Conservation (phyloP, 2,113 vertebrate genomes). For the Neopipo cinnamomea region DNA sequence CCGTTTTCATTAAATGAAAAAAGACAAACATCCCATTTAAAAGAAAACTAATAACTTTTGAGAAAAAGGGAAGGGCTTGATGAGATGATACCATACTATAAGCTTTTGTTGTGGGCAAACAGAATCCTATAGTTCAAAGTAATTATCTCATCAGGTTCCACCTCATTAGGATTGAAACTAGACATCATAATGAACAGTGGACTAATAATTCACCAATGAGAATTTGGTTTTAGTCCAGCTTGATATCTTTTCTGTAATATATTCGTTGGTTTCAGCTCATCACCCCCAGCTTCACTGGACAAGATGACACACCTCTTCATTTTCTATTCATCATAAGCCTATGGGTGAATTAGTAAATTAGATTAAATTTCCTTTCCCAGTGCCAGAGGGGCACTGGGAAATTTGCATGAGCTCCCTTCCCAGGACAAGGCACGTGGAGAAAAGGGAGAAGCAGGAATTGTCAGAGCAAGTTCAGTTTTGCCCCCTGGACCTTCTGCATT, state of each 20-base stretch:
- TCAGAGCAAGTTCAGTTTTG: conserved; percentile 58
- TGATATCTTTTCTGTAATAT: conserved; percentile 45
- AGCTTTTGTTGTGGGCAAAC: conserved; percentile 71
- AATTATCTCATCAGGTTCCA: conserved; percentile 74
- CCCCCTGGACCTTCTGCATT: conserved; percentile 49
- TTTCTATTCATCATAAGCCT: conserved; percentile 24
- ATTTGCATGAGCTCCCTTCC: conserved; percentile 51
- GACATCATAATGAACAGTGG: conserved; percentile 58
- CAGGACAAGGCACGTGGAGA: neutral
- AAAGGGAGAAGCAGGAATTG: conserved; percentile 48
- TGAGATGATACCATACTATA: conserved; percentile 39
- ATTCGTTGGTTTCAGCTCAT: conserved; percentile 55
- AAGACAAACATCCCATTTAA: conserved; percentile 56
- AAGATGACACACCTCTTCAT: conserved; percentile 53
- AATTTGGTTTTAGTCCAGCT: conserved; percentile 52
- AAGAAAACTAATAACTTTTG: conserved; percentile 50
- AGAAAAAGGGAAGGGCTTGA: conserved; percentile 55
- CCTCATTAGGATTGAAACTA: conserved; percentile 68
- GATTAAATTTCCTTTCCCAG: conserved; percentile 55
- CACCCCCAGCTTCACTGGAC: conserved; percentile 35
- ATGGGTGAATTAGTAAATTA: conserved; percentile 45
- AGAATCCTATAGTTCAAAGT: conserved; percentile 71
- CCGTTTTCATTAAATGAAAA: conserved; percentile 42
- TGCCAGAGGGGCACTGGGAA: conserved; percentile 64
- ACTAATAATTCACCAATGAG: conserved; percentile 65